phyloP scores from a whole-genome alignment of 2,888 invertebrate genomes.

The Anoplius nigerrimus region DNA sequence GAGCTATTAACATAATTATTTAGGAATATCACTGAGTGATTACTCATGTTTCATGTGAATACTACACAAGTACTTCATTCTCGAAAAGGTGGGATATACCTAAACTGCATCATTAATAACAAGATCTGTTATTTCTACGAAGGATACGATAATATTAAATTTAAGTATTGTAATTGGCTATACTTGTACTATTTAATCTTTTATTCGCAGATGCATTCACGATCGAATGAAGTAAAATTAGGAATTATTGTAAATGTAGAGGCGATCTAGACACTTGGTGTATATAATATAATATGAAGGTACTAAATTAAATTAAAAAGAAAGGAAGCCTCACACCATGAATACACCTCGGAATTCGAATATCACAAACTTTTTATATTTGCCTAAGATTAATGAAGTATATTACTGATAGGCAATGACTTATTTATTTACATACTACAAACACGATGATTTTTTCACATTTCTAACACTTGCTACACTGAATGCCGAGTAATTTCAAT shows the following conservation, averaged over 20 bases:
- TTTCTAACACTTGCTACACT: slow-evolving; percentile 62
- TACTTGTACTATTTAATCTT: slow-evolving; percentile 56
- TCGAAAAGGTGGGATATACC: slow-evolving; percentile 39
- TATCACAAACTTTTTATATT: slow-evolving; percentile 64
- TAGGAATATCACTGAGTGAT: slow-evolving; percentile 40
- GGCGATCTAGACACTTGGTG: slow-evolving; percentile 62
- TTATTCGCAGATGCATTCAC: slow-evolving; percentile 55
- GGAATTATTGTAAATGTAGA: slow-evolving; percentile 52
- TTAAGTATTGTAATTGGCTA: slow-evolving; percentile 65
- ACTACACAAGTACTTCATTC: slow-evolving; percentile 51
- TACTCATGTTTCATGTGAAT: slow-evolving; percentile 48
- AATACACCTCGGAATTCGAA: slow-evolving; percentile 44
- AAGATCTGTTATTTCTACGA: slow-evolving; percentile 70
- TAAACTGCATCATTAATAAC: slow-evolving; percentile 52
- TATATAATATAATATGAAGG: slow-evolving; percentile 70
- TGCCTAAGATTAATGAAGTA: slow-evolving; percentile 66
- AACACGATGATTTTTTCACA: slow-evolving; percentile 68
- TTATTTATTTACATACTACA: slow-evolving; percentile 67
- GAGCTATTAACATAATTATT: slow-evolving; percentile 49
- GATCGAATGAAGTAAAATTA: slow-evolving; percentile 55
- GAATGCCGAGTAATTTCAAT: slow-evolving; percentile 53
- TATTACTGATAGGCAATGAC: slow-evolving; percentile 62
- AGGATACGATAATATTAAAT: slow-evolving; percentile 56
- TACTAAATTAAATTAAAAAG: slow-evolving; percentile 64
- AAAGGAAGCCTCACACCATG: slow-evolving; percentile 42